Evolutionary conservation across 2,113 vertebrate genomes (phyloP).

Genomic region (Sylvietta virens): DNA sequence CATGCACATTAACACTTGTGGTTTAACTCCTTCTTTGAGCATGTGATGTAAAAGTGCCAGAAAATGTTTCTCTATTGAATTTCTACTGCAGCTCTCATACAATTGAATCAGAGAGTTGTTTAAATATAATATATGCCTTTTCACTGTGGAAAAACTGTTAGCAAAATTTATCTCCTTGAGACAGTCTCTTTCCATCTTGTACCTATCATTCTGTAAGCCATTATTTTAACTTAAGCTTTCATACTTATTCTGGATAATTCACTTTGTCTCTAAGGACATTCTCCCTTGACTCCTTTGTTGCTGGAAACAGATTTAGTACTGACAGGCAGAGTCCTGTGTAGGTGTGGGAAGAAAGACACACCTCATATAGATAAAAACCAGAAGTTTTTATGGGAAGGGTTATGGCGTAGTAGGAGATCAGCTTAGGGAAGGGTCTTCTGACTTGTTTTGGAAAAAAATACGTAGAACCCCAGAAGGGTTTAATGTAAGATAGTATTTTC

Average conservation of each 20-base stretch:
- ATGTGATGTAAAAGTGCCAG: background rate
- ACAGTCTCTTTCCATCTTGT: background rate
- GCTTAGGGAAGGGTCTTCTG: background rate
- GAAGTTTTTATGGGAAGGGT: background rate
- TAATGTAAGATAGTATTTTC: background rate
- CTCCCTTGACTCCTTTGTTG: background rate
- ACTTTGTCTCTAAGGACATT: background rate
- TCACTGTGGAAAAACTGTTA: background rate
- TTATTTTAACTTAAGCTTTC: constrained; percentile 8
- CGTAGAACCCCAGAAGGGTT: background rate
- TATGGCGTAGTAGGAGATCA: background rate
- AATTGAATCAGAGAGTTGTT: background rate
- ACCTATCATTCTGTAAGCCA: background rate
- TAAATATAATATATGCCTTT: background rate
- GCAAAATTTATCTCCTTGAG: background rate
- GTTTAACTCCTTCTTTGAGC: background rate
- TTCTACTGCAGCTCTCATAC: background rate
- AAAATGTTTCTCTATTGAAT: background rate
- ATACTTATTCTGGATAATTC: constrained; percentile 1
- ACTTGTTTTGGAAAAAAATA: background rate
- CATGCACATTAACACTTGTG: background rate
- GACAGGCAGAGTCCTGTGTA: constrained; percentile 14
- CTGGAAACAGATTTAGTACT: constrained; percentile 8
- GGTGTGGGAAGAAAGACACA: constrained; percentile 38
- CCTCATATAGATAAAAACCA: background rate